Base-by-base conservation (phyloP, 2,888 invertebrate genomes). In the Antheraea yamamai region DNA sequence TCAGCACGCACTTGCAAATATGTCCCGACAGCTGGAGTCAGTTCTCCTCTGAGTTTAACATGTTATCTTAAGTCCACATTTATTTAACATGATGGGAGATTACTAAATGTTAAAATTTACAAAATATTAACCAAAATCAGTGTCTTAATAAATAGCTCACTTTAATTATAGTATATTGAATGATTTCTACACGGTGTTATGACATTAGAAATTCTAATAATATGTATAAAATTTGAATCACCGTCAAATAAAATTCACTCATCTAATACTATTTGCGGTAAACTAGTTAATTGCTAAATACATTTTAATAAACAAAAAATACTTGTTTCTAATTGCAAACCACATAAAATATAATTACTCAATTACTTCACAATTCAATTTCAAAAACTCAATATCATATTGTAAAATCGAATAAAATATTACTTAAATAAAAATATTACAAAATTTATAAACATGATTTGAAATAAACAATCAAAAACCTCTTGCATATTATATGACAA, bases 221-320 rank as follows among this genome's bases (percentile, higher is more conserved):
- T 64, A 64, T 26, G 14, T 64, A 64, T 26, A 12, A 8, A 26
- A 64, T 14, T 26, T 8, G 14, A 26, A 23, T 16, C 61, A 61
- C n/a, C 23, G 1, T 16, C 30, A 66, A 66, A 66, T 23, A 23
- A 61, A 30, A 47, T n/a, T 4, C 73, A 66, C 52, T 51, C 18
- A 74, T 39, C 18, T 68, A 51, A 47, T 64, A 26, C 51, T 75
- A 72, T 64, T 75, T 72, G 58, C 18, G 71, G 72, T 72, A 64
- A 18, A 72, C 30, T 47, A 71, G 39, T 71, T 55, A 71, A 74
- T 74, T 72, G 70, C 55, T 47, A 47, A 61, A 39, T 10, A 72
- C 39, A 64, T 26, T 52, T 52, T 10, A 30, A 6, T 66, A 20
- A n/a, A 47, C 47, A 47, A 47, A 47, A 47, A 66, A 52, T 14